Base-by-base conservation (phyloP, 2,113 vertebrate species). In the Microtus montanus region DNA sequence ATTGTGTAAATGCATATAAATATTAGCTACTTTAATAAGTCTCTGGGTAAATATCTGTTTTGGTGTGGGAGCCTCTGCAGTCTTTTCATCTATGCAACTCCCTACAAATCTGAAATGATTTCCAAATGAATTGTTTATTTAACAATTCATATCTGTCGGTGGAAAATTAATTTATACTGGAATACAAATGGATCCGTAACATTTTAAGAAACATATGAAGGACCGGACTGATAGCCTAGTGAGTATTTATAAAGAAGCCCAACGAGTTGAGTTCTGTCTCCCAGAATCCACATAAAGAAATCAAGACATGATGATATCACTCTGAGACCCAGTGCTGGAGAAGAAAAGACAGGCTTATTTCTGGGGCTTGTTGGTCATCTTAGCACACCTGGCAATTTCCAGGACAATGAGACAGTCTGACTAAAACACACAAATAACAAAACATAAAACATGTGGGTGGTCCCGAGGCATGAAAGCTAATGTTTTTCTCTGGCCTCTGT, bases 61-160 rank as follows among this genome's bases (percentile, higher is more conserved):
- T 58, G 22, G 24, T 54, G 33, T 71, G 24, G 33, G 7, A 14
- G 30, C 4, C 74, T 61, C n/a, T 78, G 5, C 7, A 35, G 15
- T 90, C 35, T 91, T 92, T 15, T 47, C 63, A 47, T n/a, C 71
- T 24, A 61, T 7, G 1, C 4, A 88, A 66, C 2, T 95, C 38
- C 87, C 41, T 77, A 5, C 58, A 91, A 74, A 15, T 73, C n/a
- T 84, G 58, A 95, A 94, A 92, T 71, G 19, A 90, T 95, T 96
- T 94, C 58, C 63, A 94, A 96, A 71, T 75, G 47, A 92, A 85
- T 94, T 78, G 30, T 26, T 77, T 24, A 47, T 30, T 38, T 30
- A 30, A 73, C 78, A 82, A 30, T 35, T 83, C 17, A 54, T 74
- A 44, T 75, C 26, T 77, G 74, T 87, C 66, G 35, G 52, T 86